Conservation (phyloP, 64 coral and sea anemone genomes). For the Pocillopora damicornis region DNA sequence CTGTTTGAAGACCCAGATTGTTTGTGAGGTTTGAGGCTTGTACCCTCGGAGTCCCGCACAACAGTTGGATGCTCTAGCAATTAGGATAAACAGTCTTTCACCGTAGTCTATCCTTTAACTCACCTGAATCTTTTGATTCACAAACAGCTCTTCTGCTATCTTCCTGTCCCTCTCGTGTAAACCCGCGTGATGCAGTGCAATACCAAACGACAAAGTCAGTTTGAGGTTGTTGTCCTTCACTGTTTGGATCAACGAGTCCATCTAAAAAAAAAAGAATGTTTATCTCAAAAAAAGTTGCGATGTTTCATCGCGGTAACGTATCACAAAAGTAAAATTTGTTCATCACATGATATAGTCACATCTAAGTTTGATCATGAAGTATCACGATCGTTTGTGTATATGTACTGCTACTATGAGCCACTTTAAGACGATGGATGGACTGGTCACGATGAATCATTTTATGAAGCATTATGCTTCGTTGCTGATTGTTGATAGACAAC, state of each 20-base stretch:
- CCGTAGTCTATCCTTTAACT: not conserved
- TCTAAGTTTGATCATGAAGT: too few species aligned
- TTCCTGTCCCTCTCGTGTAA: conserved; percentile 93
- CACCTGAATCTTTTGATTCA: conserved; percentile 98
- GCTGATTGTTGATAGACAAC: too few species aligned
- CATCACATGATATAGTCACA: too few species aligned
- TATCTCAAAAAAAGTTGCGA: not conserved
- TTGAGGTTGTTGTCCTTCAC: conserved; percentile 83
- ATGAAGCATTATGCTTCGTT: too few species aligned
- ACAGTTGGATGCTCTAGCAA: not conserved
- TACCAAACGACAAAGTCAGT: conserved; percentile 88
- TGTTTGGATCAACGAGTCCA: conserved; percentile 73
- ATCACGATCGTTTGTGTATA: too few species aligned
- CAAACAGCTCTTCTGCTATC: conserved; percentile 86
- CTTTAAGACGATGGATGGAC: too few species aligned
- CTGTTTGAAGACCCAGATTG: too few species aligned
- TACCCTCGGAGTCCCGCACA: not conserved
- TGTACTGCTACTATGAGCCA: too few species aligned
- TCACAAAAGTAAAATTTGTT: too few species aligned
- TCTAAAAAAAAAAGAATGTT: conserved; percentile 29
- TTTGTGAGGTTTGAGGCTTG: too few species aligned
- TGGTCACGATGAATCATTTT: too few species aligned
- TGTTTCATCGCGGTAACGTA: too few species aligned
- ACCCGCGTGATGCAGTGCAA: conserved; percentile 92
- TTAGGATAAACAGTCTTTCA: not conserved